Conservation (phyloP, 2,113 vertebrate species). For the Anser cygnoides region DNA sequence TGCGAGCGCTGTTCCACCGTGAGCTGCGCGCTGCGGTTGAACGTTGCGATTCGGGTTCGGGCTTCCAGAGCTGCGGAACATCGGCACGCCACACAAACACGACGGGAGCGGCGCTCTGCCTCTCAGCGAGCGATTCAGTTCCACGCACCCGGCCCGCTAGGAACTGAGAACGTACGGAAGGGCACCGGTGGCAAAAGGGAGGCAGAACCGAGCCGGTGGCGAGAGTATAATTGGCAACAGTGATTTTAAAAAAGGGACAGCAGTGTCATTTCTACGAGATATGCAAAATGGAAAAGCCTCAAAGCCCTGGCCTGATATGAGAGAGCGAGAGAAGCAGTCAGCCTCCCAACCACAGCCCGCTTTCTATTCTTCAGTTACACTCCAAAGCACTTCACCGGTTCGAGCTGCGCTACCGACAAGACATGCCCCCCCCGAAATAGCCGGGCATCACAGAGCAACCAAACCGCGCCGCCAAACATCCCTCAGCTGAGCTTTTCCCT, state of each 20-base stretch:
- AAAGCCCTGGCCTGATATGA: constrained; percentile 26
- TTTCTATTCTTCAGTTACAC: constrained; percentile 72
- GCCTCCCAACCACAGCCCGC: constrained; percentile 65
- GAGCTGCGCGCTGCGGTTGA: not conserved
- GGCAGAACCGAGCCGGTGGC: not conserved
- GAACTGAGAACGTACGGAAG: constrained; percentile 31
- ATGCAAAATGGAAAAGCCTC: constrained; percentile 74
- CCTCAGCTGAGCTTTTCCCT: not conserved
- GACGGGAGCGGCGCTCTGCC: not conserved
- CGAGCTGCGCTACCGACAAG: constrained; percentile 1
- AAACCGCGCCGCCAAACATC: not conserved
- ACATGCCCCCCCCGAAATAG: not conserved
- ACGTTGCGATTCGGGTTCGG: not conserved
- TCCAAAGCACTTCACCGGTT: constrained; percentile 44
- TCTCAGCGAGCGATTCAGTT: not conserved
- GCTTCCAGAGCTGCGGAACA: not conserved
- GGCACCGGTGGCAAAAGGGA: not conserved
- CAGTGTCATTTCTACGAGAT: constrained; percentile 15
- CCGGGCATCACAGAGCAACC: not conserved
- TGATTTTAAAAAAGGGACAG: constrained; percentile 39
- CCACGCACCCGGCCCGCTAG: not conserved
- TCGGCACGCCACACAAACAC: not conserved
- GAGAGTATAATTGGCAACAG: not conserved
- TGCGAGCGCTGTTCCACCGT: not conserved
- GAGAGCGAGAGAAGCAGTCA: constrained; percentile 51